Evolutionary conservation across 2,113 vertebrate species (phyloP).

Genomic region (Urocitellus parryii): DNA sequence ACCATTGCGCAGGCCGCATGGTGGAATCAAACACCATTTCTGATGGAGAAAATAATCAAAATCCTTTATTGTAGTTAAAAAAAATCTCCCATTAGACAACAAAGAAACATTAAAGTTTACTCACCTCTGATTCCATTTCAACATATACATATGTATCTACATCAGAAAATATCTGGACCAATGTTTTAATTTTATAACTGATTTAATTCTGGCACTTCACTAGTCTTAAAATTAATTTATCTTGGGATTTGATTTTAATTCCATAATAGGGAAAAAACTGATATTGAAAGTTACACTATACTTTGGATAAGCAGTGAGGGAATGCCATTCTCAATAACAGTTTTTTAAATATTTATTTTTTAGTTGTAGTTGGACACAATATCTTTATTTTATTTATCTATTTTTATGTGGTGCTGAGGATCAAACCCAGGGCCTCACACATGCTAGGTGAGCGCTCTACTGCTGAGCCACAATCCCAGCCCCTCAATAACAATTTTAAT

Average conservation of each 20-base stretch:
- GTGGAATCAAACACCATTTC: background rate
- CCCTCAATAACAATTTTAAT: too few species aligned
- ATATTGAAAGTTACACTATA: background rate
- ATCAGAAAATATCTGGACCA: background rate
- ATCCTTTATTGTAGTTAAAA: background rate
- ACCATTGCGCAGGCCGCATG: too few species aligned
- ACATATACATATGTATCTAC: too few species aligned
- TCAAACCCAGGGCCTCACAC: too few species aligned
- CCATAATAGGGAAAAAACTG: background rate
- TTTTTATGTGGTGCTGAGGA: too few species aligned
- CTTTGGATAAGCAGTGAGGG: background rate
- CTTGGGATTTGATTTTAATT: background rate
- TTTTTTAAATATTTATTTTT: too few species aligned
- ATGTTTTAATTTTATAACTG: background rate
- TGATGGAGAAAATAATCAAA: background rate
- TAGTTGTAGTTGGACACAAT: too few species aligned
- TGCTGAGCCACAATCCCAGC: too few species aligned
- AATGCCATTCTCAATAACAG: too few species aligned
- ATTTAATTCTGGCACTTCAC: background rate
- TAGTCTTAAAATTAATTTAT: background rate
- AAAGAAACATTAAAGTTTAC: background rate
- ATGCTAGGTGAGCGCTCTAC: too few species aligned
- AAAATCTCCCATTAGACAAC: background rate
- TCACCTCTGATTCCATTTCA: background rate
- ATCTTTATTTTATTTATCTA: too few species aligned